phyloP scores from a whole-genome alignment of 2,797 vertebrate species.

The Gallirallus australis region DNA sequence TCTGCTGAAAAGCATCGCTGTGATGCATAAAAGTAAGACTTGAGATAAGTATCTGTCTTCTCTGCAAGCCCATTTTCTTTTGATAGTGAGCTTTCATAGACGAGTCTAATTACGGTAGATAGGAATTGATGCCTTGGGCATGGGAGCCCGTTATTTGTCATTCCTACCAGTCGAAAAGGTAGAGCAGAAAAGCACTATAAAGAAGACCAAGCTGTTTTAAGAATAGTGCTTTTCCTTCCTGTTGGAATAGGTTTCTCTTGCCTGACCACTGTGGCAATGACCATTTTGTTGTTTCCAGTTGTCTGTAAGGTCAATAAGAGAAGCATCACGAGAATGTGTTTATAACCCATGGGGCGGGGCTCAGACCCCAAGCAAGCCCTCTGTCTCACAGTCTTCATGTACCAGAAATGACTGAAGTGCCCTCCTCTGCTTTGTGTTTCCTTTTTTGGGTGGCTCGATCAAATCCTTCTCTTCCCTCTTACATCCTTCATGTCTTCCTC shows the following conservation, averaged over 20 bases:
- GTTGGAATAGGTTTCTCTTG: not conserved
- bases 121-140: not conserved
- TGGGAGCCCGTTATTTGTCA: not conserved
- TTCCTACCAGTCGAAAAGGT: not conserved
- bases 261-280: not conserved
- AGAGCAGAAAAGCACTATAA: not conserved
- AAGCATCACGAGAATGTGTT: not conserved
- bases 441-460: not conserved
- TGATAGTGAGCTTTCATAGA: not conserved
- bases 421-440: not conserved
- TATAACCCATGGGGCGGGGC: rapidly evolving
- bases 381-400: not conserved
- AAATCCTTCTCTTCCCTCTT: not conserved
- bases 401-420: not conserved
- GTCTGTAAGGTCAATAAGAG: not conserved
- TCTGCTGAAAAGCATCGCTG: not conserved
- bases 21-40: not conserved
- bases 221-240: not conserved
- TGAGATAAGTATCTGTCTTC: not conserved
- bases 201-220: not conserved
- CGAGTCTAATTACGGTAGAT: not conserved
- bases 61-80: not conserved
- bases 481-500: not conserved
- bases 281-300: not conserved
- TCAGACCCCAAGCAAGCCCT: not conserved